Conservation (phyloP, 2,113 vertebrate species). For the Ameiurus melas region DNA sequence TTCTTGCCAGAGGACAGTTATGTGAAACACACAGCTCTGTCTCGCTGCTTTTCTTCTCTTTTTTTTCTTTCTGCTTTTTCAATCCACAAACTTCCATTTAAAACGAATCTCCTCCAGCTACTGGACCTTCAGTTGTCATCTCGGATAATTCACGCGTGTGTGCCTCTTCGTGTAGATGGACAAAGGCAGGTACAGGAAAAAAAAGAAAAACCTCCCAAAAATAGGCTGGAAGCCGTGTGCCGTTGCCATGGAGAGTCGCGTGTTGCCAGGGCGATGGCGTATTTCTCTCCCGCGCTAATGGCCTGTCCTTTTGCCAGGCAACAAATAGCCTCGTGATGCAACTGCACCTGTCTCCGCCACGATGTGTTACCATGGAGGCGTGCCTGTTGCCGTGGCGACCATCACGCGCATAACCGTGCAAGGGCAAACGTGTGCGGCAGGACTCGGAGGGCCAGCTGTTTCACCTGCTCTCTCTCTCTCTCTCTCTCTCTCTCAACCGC, state of each 20-base stretch:
- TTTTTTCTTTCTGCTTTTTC: conserved; percentile 52
- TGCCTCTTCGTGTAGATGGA: conserved; percentile 67
- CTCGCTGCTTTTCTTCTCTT: neutral
- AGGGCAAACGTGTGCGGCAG: conserved; percentile 75
- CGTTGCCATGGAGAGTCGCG: conserved; percentile 72
- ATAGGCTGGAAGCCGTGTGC: conserved; percentile 69
- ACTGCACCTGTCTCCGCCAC: conserved; percentile 77
- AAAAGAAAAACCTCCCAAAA: conserved; percentile 30
- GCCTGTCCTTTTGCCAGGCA: conserved; percentile 82
- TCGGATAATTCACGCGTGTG: conserved; percentile 64
- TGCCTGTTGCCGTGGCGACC: conserved; percentile 77
- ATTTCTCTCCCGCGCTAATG: conserved; percentile 75
- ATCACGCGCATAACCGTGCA: conserved; percentile 80
- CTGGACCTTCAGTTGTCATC: conserved; percentile 69
- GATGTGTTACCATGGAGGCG: conserved; percentile 79
- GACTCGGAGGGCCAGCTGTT: conserved; percentile 58
- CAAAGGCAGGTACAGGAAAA: conserved; percentile 65
- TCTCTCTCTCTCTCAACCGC: conserved; percentile 16
- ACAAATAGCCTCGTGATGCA: conserved; percentile 80
- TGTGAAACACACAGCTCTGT: conserved; percentile 47
- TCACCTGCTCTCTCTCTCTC: conserved; percentile 40
- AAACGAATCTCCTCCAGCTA: conserved; percentile 64
- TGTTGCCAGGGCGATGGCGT: conserved; percentile 79
- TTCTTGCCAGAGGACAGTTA: conserved; percentile 48
- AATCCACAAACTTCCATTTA: conserved; percentile 51